Percentiles rank a stretch among this genome's conserved stretches.
Evolutionary conservation across 2,113 vertebrate species (phyloP).

Genomic region (Desmodus rotundus): DNA sequence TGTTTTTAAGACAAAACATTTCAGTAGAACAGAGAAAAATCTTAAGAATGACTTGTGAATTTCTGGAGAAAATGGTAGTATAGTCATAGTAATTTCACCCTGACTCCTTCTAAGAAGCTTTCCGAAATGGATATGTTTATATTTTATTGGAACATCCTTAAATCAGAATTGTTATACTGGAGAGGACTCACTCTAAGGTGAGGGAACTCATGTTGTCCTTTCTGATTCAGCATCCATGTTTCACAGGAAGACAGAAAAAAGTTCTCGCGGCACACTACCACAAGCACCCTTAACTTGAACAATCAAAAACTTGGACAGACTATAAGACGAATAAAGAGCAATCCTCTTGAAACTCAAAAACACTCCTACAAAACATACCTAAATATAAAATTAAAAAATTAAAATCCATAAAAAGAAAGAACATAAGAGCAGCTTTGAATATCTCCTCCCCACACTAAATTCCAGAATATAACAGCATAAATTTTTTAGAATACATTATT

Average conservation of each 20-base stretch:
- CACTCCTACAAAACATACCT: background rate
- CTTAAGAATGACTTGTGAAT: background rate
- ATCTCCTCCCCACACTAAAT: background rate
- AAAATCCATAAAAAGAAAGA: constrained; percentile 14
- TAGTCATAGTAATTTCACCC: background rate
- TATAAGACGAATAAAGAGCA: background rate
- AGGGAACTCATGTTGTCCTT: background rate
- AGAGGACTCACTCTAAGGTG: background rate
- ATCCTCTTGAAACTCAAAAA: background rate
- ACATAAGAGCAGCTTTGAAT: background rate
- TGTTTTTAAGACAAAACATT: background rate
- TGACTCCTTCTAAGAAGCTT: background rate
- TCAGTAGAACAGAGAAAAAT: background rate
- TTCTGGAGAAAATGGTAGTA: background rate
- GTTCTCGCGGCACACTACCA: background rate
- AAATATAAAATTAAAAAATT: constrained; percentile 36
- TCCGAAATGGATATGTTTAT: background rate
- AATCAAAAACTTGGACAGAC: background rate
- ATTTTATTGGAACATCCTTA: background rate
- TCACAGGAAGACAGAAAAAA: background rate
- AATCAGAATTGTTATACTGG: background rate
- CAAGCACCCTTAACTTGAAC: constrained; percentile 1
- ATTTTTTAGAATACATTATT: background rate
- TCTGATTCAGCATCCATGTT: background rate
- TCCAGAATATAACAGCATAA: background rate